Conservation (phyloP, 2,888 invertebrate genomes). For the Seira sanloemensis region DNA sequence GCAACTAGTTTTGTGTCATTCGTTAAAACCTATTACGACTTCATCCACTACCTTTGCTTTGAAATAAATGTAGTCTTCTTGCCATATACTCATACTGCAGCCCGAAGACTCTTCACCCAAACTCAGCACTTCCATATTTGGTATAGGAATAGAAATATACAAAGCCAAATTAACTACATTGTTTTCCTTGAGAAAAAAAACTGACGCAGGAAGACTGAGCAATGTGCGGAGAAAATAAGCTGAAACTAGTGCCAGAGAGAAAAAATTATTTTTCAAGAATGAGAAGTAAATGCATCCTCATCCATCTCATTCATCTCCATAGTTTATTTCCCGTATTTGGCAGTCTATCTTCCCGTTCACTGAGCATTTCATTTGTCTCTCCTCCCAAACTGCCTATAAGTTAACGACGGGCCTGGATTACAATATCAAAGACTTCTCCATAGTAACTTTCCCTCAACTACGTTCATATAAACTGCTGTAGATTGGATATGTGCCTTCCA, state of each 20-base stretch:
- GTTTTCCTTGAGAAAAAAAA: background rate
- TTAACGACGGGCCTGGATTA: slow-evolving; percentile 31
- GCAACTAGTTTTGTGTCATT: slow-evolving; percentile 12
- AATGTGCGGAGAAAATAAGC: background rate
- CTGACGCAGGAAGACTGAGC: background rate
- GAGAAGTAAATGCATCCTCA: slow-evolving; percentile 36
- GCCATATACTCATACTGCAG: background rate
- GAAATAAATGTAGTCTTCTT: background rate
- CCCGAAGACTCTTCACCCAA: background rate
- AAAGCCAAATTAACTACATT: slow-evolving; percentile 6
- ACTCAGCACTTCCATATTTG: background rate
- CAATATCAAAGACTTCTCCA: slow-evolving; percentile 38
- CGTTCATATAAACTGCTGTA: background rate
- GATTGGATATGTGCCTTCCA: too few relatives aligned
- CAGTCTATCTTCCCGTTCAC: slow-evolving; percentile 59
- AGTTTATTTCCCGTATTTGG: slow-evolving; percentile 57
- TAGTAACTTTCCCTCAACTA: background rate
- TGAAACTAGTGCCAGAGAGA: background rate
- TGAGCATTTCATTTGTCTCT: slow-evolving; percentile 55
- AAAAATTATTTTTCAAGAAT: slow-evolving; percentile 9
- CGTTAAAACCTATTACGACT: background rate
- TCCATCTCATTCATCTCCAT: slow-evolving; percentile 53
- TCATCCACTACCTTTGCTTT: background rate
- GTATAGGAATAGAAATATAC: background rate
- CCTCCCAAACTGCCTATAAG: slow-evolving; percentile 20